Evolutionary conservation across 1,140 invertebrate genomes (phyloP), one percentile per base, ranked within the genome.

Genomic region (Ooceraea biroi): DNA sequence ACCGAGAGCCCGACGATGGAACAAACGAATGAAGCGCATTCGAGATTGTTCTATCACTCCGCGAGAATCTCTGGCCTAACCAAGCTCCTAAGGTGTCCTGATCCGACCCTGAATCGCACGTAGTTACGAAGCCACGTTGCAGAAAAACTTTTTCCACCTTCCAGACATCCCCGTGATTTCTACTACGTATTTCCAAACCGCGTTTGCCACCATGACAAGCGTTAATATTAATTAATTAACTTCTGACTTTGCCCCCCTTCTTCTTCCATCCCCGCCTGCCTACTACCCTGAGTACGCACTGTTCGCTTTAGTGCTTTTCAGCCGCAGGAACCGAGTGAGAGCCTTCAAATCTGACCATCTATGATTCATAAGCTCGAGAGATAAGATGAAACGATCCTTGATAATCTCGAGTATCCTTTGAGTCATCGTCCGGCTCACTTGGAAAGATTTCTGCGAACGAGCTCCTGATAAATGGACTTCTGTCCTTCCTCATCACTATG

Each of bases 221-320:
- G 73, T 77, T 77, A 36, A 52, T 50, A 77, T 77, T 77, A 77
- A 77, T 77, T 77, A 76, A 76, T 77, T 66, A 66, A 66, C 44
- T 66, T 50, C 61, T 66, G 44, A 50, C 27, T 65, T 50, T 52
- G 73, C n/a, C 22, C 48, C 30, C 48, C 30, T 46, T 66, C 36
- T 41, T 50, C 14, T 65, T 36, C 36, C 36, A 7, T 36, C 36
- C 36, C 36, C 2, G 36, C 36, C 36, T 36, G 36, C 36, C 36
- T 36, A 3, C 36, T 36, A 2, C 7, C 36, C 36, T 7, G 36
- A 36, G 36, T 2, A 36, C 2, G 44, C 60, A 12, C 12, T 8
- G 52, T 73, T 44, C 44, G 71, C 71, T 58, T 77, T 12, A n/a
- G 19, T 44, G 41, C 36, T 55, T 27, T 78, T 19, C 14, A 52